Evolutionary conservation across 2,797 vertebrate genomes (phyloP).

Genomic region (Gymnodraco acuticeps): DNA sequence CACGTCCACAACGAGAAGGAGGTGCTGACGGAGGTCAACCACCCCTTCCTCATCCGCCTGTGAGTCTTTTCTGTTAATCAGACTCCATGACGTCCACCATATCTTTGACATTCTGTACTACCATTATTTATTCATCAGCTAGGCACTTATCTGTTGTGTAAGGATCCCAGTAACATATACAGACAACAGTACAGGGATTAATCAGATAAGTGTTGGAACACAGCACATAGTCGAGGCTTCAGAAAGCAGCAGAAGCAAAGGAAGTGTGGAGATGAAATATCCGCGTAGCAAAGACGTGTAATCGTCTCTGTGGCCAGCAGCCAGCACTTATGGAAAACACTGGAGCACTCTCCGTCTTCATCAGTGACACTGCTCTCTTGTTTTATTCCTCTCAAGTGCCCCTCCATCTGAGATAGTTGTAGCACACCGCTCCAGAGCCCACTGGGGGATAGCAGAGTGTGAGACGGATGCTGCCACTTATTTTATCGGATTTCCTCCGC

Average conservation of each 20-base stretch:
- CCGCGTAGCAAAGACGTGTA: not conserved
- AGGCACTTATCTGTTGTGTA: too few relatives aligned
- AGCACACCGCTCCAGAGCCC: constrained; percentile 22
- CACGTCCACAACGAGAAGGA: constrained; percentile 97
- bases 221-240: too few relatives aligned
- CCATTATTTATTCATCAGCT: too few relatives aligned
- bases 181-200: too few relatives aligned
- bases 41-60: constrained; percentile 93
- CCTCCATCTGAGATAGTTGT: constrained; percentile 42
- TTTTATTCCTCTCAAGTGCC: constrained; percentile 52
- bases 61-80: constrained; percentile 80
- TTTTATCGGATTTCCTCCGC: constrained; percentile 34
- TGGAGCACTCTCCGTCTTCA: constrained; percentile 54
- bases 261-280: constrained; percentile 14
- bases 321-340: constrained; percentile 49
- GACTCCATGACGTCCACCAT: too few relatives aligned
- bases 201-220: too few relatives aligned
- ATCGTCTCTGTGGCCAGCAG: constrained; percentile 45
- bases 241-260: not conserved
- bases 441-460: constrained; percentile 11
- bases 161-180: too few relatives aligned
- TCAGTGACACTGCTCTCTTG: constrained; percentile 51
- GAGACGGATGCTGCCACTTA: constrained; percentile 35
- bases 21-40: constrained; percentile 91
- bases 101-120: too few relatives aligned